phyloP scores from a whole-genome alignment of 2,797 vertebrate genomes.

The Gobio occitaniae region DNA sequence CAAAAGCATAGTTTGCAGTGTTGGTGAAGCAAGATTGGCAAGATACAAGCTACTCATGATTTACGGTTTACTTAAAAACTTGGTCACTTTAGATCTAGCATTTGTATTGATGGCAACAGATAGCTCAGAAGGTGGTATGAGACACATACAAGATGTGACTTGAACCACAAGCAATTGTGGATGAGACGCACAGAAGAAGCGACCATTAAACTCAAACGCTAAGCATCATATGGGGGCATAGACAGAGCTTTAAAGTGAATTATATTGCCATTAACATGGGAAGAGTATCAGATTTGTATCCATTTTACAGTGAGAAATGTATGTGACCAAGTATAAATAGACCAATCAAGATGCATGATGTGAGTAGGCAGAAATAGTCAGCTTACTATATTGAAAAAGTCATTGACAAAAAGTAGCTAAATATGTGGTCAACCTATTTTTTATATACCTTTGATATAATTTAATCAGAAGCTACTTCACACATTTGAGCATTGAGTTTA shows the following conservation, averaged over 20 bases:
- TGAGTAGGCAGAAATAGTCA: not conserved
- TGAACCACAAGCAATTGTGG: not conserved
- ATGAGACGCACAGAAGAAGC: not conserved
- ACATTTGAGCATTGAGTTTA: not conserved
- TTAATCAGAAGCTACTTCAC: not conserved
- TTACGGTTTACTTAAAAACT: not conserved
- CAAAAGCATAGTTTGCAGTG: not conserved
- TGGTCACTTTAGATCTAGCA: not conserved
- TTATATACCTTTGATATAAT: not conserved
- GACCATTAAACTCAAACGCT: not conserved
- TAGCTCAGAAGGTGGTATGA: not conserved
- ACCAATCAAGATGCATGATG: not conserved
- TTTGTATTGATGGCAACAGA: not conserved
- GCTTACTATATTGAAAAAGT: not conserved
- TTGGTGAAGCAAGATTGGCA: not conserved
- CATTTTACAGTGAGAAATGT: not conserved
- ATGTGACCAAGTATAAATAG: not conserved
- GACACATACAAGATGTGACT: not conserved
- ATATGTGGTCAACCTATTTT: not conserved
- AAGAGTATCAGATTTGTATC: not conserved
- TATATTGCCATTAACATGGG: not conserved
- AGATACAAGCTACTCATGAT: not conserved
- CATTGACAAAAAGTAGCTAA: not conserved
- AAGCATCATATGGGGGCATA: not conserved
- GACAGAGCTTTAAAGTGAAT: not conserved